These are phyloP conservation scores for Dryobates pubescens DNA, from an alignment of 2,797 vertebrate species.

Conservation along the genomic window DNA sequence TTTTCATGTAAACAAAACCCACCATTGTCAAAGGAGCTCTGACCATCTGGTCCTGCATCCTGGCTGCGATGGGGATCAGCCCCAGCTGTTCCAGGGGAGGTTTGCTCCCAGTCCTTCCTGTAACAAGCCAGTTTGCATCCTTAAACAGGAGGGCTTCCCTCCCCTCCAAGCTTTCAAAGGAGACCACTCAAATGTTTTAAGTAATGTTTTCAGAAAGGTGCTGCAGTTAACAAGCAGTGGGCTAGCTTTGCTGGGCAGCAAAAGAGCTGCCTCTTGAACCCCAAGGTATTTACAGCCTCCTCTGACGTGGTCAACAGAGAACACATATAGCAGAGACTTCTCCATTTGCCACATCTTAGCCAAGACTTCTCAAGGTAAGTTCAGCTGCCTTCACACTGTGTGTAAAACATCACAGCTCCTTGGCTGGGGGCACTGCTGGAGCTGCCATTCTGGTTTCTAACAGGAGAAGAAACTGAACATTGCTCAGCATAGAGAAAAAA, in stretches of 20 bases:
- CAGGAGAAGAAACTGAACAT: not conserved
- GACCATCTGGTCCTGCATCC: slow-evolving; percentile 6
- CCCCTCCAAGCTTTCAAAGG: not conserved
- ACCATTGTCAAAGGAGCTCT: not conserved
- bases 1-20: not conserved
- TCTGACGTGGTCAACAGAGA: not conserved
- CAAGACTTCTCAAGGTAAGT: not conserved
- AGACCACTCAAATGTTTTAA: not conserved
- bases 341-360: not conserved
- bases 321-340: not conserved
- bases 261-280: not conserved
- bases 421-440: not conserved
- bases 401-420: not conserved
- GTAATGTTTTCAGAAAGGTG: not conserved
- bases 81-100: slow-evolving; percentile 7
- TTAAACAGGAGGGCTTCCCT: not conserved
- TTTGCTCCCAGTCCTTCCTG: not conserved
- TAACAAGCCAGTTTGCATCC: not conserved
- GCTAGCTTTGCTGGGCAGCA: not conserved
- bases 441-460: not conserved
- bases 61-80: not conserved
- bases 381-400: not conserved
- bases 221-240: not conserved
- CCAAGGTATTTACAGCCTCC: not conserved
- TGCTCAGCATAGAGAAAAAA: too few relatives aligned